A percentile compares a stretch with the other conserved stretches of the same genome.
These are phyloP conservation scores for Cynocephalus volans DNA, from an alignment of 2,113 vertebrate genomes.

Conservation along the genomic window DNA sequence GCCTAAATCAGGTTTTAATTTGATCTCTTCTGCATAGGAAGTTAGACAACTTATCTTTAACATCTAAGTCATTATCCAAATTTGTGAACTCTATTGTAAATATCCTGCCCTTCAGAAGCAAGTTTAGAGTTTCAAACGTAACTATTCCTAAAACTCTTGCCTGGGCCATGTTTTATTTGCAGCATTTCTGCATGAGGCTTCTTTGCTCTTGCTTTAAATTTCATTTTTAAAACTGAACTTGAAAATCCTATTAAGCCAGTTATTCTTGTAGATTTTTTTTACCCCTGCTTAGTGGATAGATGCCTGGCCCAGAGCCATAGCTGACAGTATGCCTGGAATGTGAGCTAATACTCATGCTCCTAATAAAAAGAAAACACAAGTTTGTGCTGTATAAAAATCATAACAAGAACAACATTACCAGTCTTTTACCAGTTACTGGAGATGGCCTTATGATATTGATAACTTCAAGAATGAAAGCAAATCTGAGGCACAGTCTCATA, in stretches of 20 bases:
- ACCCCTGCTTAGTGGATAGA: not conserved
- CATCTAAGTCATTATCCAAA: not conserved
- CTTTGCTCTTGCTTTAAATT: slow-evolving; percentile 25
- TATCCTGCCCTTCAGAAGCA: not conserved
- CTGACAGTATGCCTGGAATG: not conserved
- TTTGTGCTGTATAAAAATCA: not conserved
- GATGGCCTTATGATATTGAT: not conserved
- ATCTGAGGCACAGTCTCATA: not conserved
- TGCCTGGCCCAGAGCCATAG: not conserved
- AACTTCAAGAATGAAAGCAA: slow-evolving; percentile 4
- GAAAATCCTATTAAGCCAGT: not conserved
- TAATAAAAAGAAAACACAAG: slow-evolving; percentile 19
- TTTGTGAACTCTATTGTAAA: not conserved
- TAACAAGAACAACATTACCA: not conserved
- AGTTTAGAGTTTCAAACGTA: not conserved
- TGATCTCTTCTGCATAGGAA: not conserved
- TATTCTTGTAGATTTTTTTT: not conserved
- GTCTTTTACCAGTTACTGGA: not conserved
- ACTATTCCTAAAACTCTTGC: not conserved
- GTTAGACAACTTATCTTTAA: slow-evolving; percentile 29
- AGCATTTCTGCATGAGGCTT: slow-evolving; percentile 16
- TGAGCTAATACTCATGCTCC: not conserved
- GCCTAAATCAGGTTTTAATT: not conserved
- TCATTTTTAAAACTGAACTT: slow-evolving; percentile 25
- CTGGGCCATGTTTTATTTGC: not conserved